Percentiles rank a stretch among this genome's conserved stretches.
phyloP scores from a whole-genome alignment of 1,140 invertebrate species.

The Drosophila dunni region DNA sequence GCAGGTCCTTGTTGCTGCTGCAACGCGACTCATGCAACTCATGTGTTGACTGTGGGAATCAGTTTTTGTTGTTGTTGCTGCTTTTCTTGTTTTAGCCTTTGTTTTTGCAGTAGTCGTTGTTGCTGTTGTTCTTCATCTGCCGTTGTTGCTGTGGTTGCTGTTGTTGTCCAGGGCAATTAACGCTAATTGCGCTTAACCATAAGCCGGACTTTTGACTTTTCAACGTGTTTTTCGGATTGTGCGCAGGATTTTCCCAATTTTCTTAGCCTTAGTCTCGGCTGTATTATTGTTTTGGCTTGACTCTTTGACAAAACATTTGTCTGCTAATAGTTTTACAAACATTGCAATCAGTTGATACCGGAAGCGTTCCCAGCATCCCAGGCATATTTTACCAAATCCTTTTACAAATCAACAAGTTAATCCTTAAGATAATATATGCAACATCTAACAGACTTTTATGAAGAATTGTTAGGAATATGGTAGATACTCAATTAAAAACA shows the following conservation, averaged over 20 bases:
- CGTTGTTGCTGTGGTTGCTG: constrained; percentile 31
- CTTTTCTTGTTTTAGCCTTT: constrained; percentile 28
- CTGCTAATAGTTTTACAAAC: constrained; percentile 21
- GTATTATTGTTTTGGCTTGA: constrained; percentile 67
- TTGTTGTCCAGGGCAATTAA: constrained; percentile 69
- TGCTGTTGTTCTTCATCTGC: constrained; percentile 14
- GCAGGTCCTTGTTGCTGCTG: constrained; percentile 30
- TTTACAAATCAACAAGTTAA: too few species aligned
- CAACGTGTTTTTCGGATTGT: constrained; percentile 74
- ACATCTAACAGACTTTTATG: too few species aligned
- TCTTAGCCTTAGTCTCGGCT: constrained; percentile 29
- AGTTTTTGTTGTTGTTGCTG: constrained; percentile 24
- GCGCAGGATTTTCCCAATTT: constrained; percentile 71
- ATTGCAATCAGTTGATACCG: constrained; percentile 7
- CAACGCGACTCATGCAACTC: constrained; percentile 32
- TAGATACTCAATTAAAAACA: too few species aligned
- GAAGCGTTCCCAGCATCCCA: neutral
- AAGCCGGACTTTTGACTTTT: constrained; percentile 79
- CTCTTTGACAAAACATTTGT: constrained; percentile 51
- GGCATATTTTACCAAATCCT: neutral
- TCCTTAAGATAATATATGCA: too few species aligned
- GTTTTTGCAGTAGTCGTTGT: constrained; percentile 34
- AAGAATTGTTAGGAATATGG: too few species aligned
- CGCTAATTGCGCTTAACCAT: constrained; percentile 76
- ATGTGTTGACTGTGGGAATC: constrained; percentile 44